phyloP scores from a whole-genome alignment of 37 sponge, comb jelly and placozoan species.

The Bolinopsis microptera region DNA sequence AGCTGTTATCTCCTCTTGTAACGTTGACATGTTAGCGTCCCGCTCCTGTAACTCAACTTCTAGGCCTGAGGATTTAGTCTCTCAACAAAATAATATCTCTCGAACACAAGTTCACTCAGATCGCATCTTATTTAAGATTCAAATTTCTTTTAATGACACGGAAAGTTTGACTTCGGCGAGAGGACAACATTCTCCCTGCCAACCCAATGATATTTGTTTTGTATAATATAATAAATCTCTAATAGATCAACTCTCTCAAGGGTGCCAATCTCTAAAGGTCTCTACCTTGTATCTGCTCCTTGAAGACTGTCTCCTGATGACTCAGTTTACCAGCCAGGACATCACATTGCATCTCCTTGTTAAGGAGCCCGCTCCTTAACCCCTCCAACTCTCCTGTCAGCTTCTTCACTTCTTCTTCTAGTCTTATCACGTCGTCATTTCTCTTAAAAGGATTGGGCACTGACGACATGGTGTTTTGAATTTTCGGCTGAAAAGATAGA shows the following conservation, averaged over 20 bases:
- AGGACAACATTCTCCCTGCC: too few species aligned
- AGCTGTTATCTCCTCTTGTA: too few species aligned
- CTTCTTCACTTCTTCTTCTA: background rate
- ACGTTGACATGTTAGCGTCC: background rate
- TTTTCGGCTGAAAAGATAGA: background rate
- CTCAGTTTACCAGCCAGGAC: constrained; percentile 1
- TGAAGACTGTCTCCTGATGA: constrained; percentile 30
- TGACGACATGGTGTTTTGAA: constrained; percentile 25
- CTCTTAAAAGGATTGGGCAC: constrained; percentile 54
- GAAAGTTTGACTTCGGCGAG: too few species aligned
- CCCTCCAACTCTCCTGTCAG: background rate
- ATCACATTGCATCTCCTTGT: constrained; percentile 50
- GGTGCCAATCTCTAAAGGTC: too few species aligned
- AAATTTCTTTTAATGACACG: too few species aligned
- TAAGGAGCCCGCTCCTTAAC: background rate
- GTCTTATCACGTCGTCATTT: constrained; percentile 20
- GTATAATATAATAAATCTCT: too few species aligned
- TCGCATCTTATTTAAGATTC: too few species aligned
- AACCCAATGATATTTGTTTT: too few species aligned
- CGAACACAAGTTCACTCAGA: too few species aligned
- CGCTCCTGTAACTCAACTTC: background rate
- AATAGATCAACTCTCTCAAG: too few species aligned
- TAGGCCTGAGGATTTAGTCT: background rate
- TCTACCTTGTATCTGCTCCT: background rate
- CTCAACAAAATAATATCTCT: too few species aligned